Conservation (phyloP, 92 coral and sea anemone genomes). For the Epizoanthus stellaris region DNA sequence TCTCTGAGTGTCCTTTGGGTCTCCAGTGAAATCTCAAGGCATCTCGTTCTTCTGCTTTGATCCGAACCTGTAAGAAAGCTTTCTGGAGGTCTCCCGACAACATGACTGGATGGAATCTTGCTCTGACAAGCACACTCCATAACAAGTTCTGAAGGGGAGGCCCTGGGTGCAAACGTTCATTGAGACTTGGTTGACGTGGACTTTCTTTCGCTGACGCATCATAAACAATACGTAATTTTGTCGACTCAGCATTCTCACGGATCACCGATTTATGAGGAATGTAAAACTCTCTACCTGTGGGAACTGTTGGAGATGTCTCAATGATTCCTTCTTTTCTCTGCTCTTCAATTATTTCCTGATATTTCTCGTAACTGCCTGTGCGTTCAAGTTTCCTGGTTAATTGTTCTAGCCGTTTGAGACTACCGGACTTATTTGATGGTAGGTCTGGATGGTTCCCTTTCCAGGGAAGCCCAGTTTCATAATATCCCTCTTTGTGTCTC, state of each 20-base stretch:
- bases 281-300: slow-evolving; percentile 16
- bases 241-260: slow-evolving; percentile 15
- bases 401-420: slow-evolving; percentile 13
- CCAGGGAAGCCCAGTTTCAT: slow-evolving; percentile 27
- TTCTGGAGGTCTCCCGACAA: neutral
- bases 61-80: slow-evolving; percentile 3
- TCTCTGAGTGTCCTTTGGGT: slow-evolving; percentile 7
- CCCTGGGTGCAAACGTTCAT: neutral
- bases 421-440: slow-evolving; percentile 11
- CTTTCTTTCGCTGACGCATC: slow-evolving; percentile 14
- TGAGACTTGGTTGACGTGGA: neutral
- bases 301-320: neutral
- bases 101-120: neutral
- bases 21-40: slow-evolving; percentile 41
- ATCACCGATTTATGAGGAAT: slow-evolving; percentile 9
- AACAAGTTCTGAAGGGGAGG: slow-evolving; percentile 14
- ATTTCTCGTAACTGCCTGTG: neutral
- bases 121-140: slow-evolving; percentile 8
- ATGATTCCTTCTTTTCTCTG: slow-evolving; percentile 20
- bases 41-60: neutral
- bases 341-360: slow-evolving; percentile 11
- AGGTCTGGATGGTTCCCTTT: slow-evolving; percentile 23
- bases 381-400: slow-evolving; percentile 14
- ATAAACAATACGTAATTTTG: neutral
- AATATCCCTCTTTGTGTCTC: slow-evolving; percentile 24